Evolutionary conservation across 2,888 invertebrate species (phyloP), one percentile per base, ranked within the genome.

Genomic region (Meliscaeva auricollis): DNA sequence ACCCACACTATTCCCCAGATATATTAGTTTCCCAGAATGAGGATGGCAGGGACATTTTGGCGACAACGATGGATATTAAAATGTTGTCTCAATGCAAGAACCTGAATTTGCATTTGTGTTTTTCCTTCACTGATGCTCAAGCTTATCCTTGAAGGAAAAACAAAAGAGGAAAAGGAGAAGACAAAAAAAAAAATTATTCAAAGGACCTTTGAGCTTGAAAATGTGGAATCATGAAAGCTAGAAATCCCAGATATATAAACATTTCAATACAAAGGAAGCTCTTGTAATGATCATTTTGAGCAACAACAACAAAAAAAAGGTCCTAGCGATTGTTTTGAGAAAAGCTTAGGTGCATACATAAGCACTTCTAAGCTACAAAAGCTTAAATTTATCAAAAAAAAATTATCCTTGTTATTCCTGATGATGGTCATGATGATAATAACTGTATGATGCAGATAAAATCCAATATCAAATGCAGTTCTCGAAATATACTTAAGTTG

Each of bases 1-100:
- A 74, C 68, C 56, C 69, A 69, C 69, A 64, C 78, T 74, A 83
- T 74, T 50, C 15, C 54, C 58, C n/a, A n/a, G n/a, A n/a, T n/a
- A 69, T 62, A 73, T 74, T 83, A 74, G 78, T 56, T 44, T 41
- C 17, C 17, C 48, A 58, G 64, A 48, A 54, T 48, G 62, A 41
- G 41, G 2, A 8, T 8, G 50, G 22, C 38, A 38, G 50, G 69
- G 68, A 82, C 62, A 77, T 73, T 83, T 35, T 73, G 62, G 77
- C 77, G 60, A 77, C 77, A 44, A 52, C 50, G 15, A 52, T 58
- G 62, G 62, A 64, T 38, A 70, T 83, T 66, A 50, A 75, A 73
- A 73, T 62, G 48, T 54, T 62, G 44, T 66, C 54, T 20, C 41
- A 54, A 32, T 56, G 73, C 75, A 70, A 75, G 68, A 48, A 73